These are phyloP conservation scores for Prenolepis imparis DNA, from an alignment of 2,888 invertebrate genomes.

Conservation along the genomic window DNA sequence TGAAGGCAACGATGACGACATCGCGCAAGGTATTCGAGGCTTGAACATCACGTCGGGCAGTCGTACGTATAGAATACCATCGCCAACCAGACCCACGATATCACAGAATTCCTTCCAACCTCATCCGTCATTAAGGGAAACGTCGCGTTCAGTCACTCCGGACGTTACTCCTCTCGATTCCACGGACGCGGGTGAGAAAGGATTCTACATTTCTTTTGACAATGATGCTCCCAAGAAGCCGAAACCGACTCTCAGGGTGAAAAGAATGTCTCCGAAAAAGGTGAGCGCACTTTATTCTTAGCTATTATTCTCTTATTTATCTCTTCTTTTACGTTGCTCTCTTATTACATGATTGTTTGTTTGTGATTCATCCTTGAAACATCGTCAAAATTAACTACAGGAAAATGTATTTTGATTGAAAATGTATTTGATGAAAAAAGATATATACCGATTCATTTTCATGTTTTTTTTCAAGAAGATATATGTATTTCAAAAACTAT, in stretches of 20 bases:
- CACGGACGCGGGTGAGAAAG: constrained; percentile 89
- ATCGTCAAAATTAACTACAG: background rate
- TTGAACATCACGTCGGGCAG: constrained; percentile 95
- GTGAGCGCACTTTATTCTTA: constrained; percentile 85
- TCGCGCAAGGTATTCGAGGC: constrained; percentile 90
- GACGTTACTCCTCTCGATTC: constrained; percentile 86
- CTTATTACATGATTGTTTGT: background rate
- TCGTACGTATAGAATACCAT: constrained; percentile 95
- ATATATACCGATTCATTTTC: background rate
- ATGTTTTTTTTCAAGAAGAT: background rate
- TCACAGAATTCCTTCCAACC: constrained; percentile 91
- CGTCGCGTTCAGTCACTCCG: constrained; percentile 85
- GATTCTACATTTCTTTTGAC: constrained; percentile 98
- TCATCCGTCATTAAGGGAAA: constrained; percentile 81
- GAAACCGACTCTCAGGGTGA: constrained; percentile 94
- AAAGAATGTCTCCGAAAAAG: constrained; percentile 92
- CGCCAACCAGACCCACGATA: constrained; percentile 93
- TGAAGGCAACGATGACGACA: constrained; percentile 83
- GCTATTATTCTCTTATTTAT: background rate
- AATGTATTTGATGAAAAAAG: too few relatives aligned
- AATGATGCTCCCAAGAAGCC: constrained; percentile 95
- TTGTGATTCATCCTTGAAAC: background rate
- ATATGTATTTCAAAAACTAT: background rate
- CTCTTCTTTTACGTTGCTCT: background rate
- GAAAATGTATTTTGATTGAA: background rate